Conservation (phyloP, 2,888 invertebrate species). For the Oasisia sp. region DNA sequence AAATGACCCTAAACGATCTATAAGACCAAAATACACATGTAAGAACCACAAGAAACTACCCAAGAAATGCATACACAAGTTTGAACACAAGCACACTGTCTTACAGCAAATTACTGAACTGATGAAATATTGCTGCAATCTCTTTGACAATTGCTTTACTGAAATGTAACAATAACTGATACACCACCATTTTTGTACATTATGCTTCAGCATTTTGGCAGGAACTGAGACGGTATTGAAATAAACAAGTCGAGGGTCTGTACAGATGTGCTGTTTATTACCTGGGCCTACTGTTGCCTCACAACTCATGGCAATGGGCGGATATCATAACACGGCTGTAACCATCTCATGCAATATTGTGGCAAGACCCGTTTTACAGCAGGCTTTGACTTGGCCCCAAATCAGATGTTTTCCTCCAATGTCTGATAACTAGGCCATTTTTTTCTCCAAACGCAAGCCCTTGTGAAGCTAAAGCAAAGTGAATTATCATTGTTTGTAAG, state of each 20-base stretch:
- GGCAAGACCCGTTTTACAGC: background rate
- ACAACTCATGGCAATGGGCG: too few species aligned
- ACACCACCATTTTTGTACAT: too few species aligned
- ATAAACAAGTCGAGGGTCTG: background rate
- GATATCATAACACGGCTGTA: background rate
- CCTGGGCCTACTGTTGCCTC: background rate
- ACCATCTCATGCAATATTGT: background rate
- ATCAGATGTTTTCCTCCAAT: background rate
- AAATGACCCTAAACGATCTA: background rate
- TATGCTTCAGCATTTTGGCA: too few species aligned
- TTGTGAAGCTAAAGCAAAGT: background rate
- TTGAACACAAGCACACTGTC: background rate
- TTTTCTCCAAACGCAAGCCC: background rate
- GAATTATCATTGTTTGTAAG: background rate
- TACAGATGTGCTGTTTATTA: background rate
- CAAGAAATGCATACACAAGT: background rate
- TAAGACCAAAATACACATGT: background rate
- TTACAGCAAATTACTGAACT: background rate
- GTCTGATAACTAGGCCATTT: background rate
- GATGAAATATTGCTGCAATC: background rate
- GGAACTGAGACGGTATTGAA: background rate
- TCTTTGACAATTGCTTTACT: too few species aligned
- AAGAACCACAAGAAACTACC: background rate
- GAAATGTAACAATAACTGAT: too few species aligned
- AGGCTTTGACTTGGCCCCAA: background rate